Evolutionary conservation across 2,113 vertebrate species (phyloP).

Genomic region (Calyptomena viridis): DNA sequence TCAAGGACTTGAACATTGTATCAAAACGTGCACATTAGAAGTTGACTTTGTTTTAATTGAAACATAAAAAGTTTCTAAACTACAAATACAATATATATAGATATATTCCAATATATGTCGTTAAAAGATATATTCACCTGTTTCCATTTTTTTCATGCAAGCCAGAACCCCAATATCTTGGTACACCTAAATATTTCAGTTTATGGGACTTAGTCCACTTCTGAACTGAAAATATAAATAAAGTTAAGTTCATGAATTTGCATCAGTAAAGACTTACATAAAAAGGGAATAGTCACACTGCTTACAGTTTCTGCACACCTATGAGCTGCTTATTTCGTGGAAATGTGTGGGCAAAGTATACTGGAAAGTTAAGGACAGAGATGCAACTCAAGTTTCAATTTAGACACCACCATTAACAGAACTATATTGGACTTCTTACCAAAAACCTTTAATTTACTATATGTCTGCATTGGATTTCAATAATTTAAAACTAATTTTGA

Average conservation of each 20-base stretch:
- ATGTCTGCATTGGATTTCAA: background rate
- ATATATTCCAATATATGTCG: background rate
- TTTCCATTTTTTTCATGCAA: slow-evolving; percentile 88
- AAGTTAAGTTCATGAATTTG: background rate
- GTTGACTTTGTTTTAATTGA: background rate
- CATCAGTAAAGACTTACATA: background rate
- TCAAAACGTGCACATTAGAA: background rate
- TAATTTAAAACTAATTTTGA: background rate
- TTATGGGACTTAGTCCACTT: slow-evolving; percentile 87
- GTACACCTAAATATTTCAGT: slow-evolving; percentile 88
- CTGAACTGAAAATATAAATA: slow-evolving; percentile 82
- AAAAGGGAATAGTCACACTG: background rate
- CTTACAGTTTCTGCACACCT: background rate
- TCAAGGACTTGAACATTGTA: background rate
- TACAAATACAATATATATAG: background rate
- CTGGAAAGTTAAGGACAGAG: background rate
- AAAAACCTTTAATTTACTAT: background rate
- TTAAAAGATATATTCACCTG: slow-evolving; percentile 76
- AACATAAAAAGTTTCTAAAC: background rate
- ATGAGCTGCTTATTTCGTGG: background rate
- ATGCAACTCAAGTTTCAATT: background rate
- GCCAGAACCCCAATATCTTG: slow-evolving; percentile 93
- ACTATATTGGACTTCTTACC: background rate
- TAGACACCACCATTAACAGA: background rate
- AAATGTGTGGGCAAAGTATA: background rate